Conservation (phyloP, 2,888 invertebrate species). For the Microdon myrmicae region DNA sequence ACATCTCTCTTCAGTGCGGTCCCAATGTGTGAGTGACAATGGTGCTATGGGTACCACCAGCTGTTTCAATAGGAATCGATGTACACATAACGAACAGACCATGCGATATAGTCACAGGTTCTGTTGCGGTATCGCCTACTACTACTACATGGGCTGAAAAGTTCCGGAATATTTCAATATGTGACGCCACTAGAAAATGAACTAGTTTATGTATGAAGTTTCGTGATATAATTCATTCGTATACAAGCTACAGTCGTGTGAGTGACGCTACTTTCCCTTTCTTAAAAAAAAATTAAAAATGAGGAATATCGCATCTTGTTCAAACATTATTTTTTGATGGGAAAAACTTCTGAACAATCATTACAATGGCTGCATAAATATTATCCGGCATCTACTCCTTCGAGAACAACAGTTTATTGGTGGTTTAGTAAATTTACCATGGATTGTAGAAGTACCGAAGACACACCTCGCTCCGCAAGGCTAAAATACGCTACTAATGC, state of each 20-base stretch:
- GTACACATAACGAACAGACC: slow-evolving; percentile 61
- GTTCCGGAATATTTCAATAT: slow-evolving; percentile 25
- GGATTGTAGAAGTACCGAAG: neutral
- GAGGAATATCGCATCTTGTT: no score
- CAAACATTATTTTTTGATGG: no score
- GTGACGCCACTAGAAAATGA: slow-evolving; percentile 21
- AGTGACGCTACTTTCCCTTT: no score
- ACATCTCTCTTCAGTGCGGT: slow-evolving; percentile 49
- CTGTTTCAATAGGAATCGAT: slow-evolving; percentile 62
- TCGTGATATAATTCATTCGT: slow-evolving; percentile 53
- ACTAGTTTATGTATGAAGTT: slow-evolving; percentile 27
- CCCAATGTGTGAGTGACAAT: slow-evolving; percentile 55
- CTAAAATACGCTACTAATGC: no score
- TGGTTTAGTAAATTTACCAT: no score
- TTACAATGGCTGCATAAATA: no score
- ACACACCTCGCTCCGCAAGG: no score
- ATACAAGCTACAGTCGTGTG: no score
- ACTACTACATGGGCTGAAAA: slow-evolving; percentile 42
- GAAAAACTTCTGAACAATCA: no score
- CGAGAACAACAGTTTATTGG: no score
- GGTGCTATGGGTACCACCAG: slow-evolving; percentile 53
- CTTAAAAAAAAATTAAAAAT: no score
- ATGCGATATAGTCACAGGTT: slow-evolving; percentile 55
- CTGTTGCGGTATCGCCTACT: slow-evolving; percentile 43
- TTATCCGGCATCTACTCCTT: slow-evolving; percentile 55